Percentiles rank a stretch among this genome's conserved stretches.
Evolutionary conservation across 2,113 vertebrate species (phyloP).

Genomic region (Panurus biarmicus): DNA sequence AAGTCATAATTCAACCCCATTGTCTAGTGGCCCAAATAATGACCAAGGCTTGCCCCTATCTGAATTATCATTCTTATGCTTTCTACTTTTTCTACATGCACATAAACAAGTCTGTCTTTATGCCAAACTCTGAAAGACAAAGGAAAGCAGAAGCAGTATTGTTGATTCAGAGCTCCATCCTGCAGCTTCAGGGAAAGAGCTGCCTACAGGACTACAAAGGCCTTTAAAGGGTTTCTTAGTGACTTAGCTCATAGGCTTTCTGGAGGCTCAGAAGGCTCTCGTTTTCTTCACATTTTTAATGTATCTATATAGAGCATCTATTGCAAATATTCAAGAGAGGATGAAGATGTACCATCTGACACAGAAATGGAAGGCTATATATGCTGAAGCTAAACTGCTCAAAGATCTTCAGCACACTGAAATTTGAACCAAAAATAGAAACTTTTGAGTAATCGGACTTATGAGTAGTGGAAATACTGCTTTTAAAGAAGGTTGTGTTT

Average conservation of each 20-base stretch:
- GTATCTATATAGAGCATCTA: not conserved
- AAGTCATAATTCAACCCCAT: not conserved
- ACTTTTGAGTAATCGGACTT: not conserved
- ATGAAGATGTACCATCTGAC: not conserved
- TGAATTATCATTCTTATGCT: not conserved
- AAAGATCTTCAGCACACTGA: not conserved
- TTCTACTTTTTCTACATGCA: not conserved
- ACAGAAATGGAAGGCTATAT: not conserved
- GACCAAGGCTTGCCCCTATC: conserved; percentile 19
- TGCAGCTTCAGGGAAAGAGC: not conserved
- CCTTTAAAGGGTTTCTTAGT: not conserved
- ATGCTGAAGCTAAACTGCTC: not conserved
- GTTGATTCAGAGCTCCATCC: not conserved
- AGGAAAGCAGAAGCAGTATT: not conserved
- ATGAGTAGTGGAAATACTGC: not conserved
- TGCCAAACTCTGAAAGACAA: not conserved
- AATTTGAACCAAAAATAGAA: not conserved
- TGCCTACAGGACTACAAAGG: not conserved
- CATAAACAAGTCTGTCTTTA: conserved; percentile 32
- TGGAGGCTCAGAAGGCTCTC: not conserved
- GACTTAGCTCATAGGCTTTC: not conserved
- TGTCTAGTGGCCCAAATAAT: conserved; percentile 29
- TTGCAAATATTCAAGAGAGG: not conserved
- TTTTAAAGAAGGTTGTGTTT: not conserved
- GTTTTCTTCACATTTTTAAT: not conserved